Percentiles rank a stretch among this genome's conserved stretches.
These are phyloP conservation scores for Hyposoter didymator DNA, from an alignment of 2,888 invertebrate species.

Conservation along the genomic window DNA sequence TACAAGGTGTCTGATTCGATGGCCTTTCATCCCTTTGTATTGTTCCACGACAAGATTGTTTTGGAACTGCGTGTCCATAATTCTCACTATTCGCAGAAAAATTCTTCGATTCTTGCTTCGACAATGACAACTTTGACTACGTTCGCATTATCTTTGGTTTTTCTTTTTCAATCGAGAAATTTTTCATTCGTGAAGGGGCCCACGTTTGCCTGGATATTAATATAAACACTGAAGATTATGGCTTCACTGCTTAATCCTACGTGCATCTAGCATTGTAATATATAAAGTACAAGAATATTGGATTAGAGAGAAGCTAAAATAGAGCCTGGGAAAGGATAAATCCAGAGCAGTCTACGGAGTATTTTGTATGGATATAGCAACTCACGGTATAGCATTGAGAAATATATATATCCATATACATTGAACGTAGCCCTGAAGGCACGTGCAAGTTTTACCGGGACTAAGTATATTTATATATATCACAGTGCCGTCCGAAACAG, in stretches of 20 bases:
- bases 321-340: slow-evolving; percentile 58
- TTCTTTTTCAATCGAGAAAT: slow-evolving; percentile 3
- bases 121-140: not conserved
- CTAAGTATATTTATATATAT: slow-evolving; percentile 18
- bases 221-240: slow-evolving; percentile 57
- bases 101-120: not conserved
- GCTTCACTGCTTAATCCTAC: slow-evolving; percentile 51
- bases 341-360: slow-evolving; percentile 44
- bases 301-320: slow-evolving; percentile 35
- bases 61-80: not conserved
- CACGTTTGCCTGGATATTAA: slow-evolving; percentile 15
- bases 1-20: slow-evolving; percentile 14
- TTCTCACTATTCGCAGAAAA: not conserved
- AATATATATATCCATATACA: slow-evolving; percentile 47
- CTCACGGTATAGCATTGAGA: slow-evolving; percentile 10
- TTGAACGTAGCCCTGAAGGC: slow-evolving; percentile 31
- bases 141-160: not conserved
- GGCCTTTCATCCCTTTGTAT: slow-evolving; percentile 5
- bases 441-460: slow-evolving; percentile 49
- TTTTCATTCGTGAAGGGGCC: not conserved
- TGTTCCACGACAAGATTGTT: not conserved
- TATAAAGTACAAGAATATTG: not conserved
- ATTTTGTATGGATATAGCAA: slow-evolving; percentile 7
- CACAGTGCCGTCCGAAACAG: slow-evolving; percentile 54
- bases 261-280: slow-evolving; percentile 31